Evolutionary conservation across 2,888 invertebrate genomes (phyloP), one percentile per base, ranked within the genome.

Genomic region (Dastarcus helophoroides): DNA sequence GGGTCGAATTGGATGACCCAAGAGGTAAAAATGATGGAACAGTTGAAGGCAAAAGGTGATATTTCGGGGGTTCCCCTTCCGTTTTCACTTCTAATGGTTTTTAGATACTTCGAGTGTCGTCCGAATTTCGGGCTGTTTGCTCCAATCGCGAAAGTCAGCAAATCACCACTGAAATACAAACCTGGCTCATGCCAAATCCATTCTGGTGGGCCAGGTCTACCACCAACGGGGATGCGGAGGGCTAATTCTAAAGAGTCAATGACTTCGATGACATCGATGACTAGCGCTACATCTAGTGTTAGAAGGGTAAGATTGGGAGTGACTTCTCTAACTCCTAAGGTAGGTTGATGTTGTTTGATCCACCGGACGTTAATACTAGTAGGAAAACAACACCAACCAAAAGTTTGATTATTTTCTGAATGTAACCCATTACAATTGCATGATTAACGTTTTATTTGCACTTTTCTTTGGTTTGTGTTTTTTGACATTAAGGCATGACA

Each of bases 1-100:
- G 95, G 13, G 82, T 97, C 11, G 93, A 95, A 60, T 68, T 97
- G 44, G 93, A 94, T 56, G 90, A 93, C 42, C 79, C 89, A 1
- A 65, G 81, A 36, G 97, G 97, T 31, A 95, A 95, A 64, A 95
- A 97, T 61, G 93, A 97, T 55, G 95, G 97, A 34, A 79, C 86
- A 28, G 90, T 95, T 16, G 85, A 79, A 42, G 93, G 89, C 32
- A 81, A 79, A 62, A 82, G 89, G 90, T 94, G 62, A 23, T 30
- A 21, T 27, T 15, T 22, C 4, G 6, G 16, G 8, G 12, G 4
- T 3, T 6, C 8, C 4, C n/a, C 6, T 26, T 24, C 27, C 27
- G 19, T 9, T 26, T 22, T n/a, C 22, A 22, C 10, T 7, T 14
- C 8, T 8, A 8, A 22, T 14, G n/a, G 11, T 16, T 47, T 47